phyloP scores from a whole-genome alignment of 1,140 invertebrate genomes.

The Caerostris darwini region DNA sequence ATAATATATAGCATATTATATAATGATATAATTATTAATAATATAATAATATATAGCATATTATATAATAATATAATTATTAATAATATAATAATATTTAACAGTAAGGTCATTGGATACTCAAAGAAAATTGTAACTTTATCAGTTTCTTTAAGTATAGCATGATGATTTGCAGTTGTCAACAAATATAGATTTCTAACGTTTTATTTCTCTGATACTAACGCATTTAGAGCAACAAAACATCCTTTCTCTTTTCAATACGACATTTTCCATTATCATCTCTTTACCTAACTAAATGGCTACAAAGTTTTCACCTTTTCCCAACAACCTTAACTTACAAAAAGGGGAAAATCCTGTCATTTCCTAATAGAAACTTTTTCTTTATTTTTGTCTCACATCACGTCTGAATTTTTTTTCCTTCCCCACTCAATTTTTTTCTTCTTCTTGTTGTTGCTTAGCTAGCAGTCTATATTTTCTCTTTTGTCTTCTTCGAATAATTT shows the following conservation, averaged over 20 bases:
- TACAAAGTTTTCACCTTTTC: constrained; percentile 29
- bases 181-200: too few relatives aligned
- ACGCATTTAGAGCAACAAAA: background rate
- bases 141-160: too few relatives aligned
- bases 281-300: background rate
- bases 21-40: too few relatives aligned
- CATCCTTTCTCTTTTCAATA: background rate
- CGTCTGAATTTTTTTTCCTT: constrained; percentile 14
- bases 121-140: too few relatives aligned
- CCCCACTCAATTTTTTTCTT: background rate
- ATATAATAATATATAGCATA: too few relatives aligned
- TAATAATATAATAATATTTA: too few relatives aligned
- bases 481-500: constrained; percentile 8
- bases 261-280: background rate
- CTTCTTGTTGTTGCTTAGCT: background rate
- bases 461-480: constrained; percentile 44
- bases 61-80: too few relatives aligned
- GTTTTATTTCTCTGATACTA: background rate
- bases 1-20: too few relatives aligned
- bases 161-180: too few relatives aligned
- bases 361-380: constrained; percentile 60
- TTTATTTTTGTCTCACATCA: constrained; percentile 35
- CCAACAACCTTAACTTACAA: constrained; percentile 8
- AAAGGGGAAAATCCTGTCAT: constrained; percentile 35
- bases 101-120: too few relatives aligned